Percentiles rank a stretch among this genome's conserved stretches.
Evolutionary conservation across 2,113 vertebrate species (phyloP).

Genomic region (Fregetta grallaria): DNA sequence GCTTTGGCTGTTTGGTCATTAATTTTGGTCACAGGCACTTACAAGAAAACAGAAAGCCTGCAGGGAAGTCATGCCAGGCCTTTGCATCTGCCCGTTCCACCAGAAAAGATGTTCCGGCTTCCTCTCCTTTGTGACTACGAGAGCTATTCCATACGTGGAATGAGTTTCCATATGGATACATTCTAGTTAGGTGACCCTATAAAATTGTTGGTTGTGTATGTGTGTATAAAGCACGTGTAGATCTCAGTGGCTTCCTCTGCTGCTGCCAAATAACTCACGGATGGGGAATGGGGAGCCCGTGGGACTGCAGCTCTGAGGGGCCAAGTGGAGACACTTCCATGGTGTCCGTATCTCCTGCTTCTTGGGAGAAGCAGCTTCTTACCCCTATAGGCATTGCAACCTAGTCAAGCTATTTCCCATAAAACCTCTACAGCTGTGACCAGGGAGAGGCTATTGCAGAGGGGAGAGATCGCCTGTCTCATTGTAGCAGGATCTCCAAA

Average conservation of each 20-base stretch:
- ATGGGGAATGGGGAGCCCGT: not conserved
- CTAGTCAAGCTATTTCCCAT: not conserved
- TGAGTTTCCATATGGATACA: not conserved
- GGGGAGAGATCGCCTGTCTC: not conserved
- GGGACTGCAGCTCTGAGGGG: not conserved
- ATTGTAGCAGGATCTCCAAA: not conserved
- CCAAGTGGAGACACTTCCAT: not conserved
- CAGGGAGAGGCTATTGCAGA: not conserved
- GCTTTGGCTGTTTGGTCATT: not conserved
- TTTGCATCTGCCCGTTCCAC: not conserved
- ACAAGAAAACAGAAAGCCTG: not conserved
- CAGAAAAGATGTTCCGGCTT: not conserved
- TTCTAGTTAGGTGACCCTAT: not conserved
- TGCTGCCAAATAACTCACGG: not conserved
- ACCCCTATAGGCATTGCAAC: not conserved
- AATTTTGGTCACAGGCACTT: conserved; percentile 10
- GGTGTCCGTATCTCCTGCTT: not conserved
- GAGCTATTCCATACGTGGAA: not conserved
- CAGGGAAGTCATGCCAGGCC: not conserved
- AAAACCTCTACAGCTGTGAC: not conserved
- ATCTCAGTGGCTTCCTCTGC: not conserved
- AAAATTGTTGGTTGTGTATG: not conserved
- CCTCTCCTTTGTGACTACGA: not conserved
- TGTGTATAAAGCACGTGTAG: not conserved
- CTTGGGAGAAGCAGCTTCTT: not conserved